These are phyloP conservation scores for Drosophila kanapiae DNA, from an alignment of 1,140 invertebrate genomes.

Conservation along the genomic window DNA sequence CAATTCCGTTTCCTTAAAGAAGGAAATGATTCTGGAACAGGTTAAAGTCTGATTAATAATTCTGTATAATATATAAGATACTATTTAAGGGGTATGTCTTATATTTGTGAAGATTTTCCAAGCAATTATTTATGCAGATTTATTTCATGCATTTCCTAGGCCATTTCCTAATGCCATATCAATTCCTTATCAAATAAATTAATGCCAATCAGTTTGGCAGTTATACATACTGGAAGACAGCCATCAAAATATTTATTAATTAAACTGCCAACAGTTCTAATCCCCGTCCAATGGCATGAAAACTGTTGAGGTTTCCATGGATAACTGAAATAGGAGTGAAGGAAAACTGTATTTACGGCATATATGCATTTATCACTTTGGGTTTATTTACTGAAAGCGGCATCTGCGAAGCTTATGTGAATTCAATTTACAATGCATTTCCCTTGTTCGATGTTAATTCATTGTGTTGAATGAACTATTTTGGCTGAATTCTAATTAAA, in stretches of 20 bases:
- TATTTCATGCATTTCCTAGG: too few species aligned
- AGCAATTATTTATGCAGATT: too few species aligned
- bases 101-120: too few species aligned
- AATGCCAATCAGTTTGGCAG: slow-evolving; percentile 32
- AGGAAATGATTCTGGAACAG: too few species aligned
- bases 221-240: background rate
- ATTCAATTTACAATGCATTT: slow-evolving; percentile 14
- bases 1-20: too few species aligned
- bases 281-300: slow-evolving; percentile 14
- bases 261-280: slow-evolving; percentile 15
- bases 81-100: too few species aligned
- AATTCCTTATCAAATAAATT: slow-evolving; percentile 48
- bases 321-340: background rate
- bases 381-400: slow-evolving; percentile 5
- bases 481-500: slow-evolving; percentile 22
- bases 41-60: too few species aligned
- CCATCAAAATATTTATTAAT: slow-evolving; percentile 52
- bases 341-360: background rate
- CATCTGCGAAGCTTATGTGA: background rate
- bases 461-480: slow-evolving; percentile 5
- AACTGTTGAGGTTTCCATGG: background rate
- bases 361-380: slow-evolving; percentile 13
- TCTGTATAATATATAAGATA: too few species aligned
- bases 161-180: slow-evolving; percentile 17
- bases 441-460: slow-evolving; percentile 7